Conservation (phyloP, 2,888 invertebrate species). For the Empis stercorea region DNA sequence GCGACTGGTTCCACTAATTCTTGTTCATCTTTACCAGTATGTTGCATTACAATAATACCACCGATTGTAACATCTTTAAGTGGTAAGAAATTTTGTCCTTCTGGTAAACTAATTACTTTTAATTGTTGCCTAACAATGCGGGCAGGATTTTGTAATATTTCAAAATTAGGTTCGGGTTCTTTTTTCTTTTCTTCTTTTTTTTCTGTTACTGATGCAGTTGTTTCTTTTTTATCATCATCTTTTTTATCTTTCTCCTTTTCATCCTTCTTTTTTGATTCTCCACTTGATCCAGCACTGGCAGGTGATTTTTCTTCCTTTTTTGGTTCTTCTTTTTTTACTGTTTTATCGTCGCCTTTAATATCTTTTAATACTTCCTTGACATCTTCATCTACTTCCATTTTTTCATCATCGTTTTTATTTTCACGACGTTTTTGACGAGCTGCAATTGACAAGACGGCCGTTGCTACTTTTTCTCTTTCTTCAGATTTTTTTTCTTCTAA, state of each 20-base stretch:
- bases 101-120: conserved; percentile 63
- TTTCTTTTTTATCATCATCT: conserved; percentile 37
- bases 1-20: conserved; percentile 85
- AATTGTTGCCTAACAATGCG: conserved; percentile 86
- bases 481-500: conserved; percentile 98
- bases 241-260: conserved; percentile 27
- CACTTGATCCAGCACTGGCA: conserved; percentile 21
- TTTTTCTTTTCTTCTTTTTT: conserved; percentile 43
- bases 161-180: conserved; percentile 86
- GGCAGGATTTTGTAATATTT: conserved; percentile 88
- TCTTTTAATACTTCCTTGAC: conserved; percentile 35
- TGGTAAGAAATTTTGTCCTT: conserved; percentile 68
- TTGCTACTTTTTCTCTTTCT: conserved; percentile 93
- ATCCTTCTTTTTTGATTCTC: conserved; percentile 32
- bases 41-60: conserved; percentile 90
- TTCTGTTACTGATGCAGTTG: conserved; percentile 20
- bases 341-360: conserved; percentile 30
- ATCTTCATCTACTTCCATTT: conserved; percentile 79
- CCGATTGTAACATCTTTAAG: conserved; percentile 89
- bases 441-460: conserved; percentile 93
- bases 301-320: conserved; percentile 23
- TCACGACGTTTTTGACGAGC: conserved; percentile 83
- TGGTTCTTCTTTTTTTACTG: conserved; percentile 23
- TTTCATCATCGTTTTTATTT: conserved; percentile 52
- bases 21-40: conserved; percentile 68